Base-by-base conservation (phyloP, 2,888 invertebrate genomes). In the Imbricaverruca yamaguchii region DNA sequence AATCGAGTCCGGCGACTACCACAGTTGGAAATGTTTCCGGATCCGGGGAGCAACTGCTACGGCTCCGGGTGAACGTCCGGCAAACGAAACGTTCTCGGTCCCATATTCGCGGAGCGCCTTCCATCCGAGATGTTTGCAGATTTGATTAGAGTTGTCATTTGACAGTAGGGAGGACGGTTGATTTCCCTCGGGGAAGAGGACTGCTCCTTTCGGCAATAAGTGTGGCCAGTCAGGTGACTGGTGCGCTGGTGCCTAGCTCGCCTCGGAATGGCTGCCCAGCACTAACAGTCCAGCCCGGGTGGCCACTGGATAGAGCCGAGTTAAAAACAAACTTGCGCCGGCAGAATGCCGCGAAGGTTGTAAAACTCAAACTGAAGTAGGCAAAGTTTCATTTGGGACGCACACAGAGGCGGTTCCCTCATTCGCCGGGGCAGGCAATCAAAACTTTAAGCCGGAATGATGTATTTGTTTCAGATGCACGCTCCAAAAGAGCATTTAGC, bases 131-230 rank as follows among this genome's bases (percentile, higher is more conserved):
- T 69, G 39, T 69, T 69, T 69, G 69, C 12, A 13, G 69, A 69
- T 69, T 69, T 69, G 69, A 69, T 69, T 39, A 69, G 39, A 39
- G 69, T 39, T 69, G 39, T 69, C 39, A 69, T 69, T 25, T 69
- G 69, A 15, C 69, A 15, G 39, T 39, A 2, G 39, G 12, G 69
- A 69, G 69, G 69, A 69, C 69, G 69, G 69, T 1, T 23, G 25
- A 39, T 39, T 69, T 69, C 39, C 69, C 69, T 39, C n/a, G 15
- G 69, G 39, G 69, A 23, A 4, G 39, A 69, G 69, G 69, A 69
- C 69, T 25, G 39, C 23, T 69, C 39, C 69, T 69, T 15, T 13
- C 15, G 39, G 23, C 25, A 7, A 39, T 21, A 21, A 63, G 63
- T n/a, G 63, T 10, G 21, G 39, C 39, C 39, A 39, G 39, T 39